A percentile compares a stretch with the other conserved stretches of the same genome.
These are phyloP conservation scores for Listrodromus nycthemerus DNA, from an alignment of 2,888 invertebrate genomes.

Conservation along the genomic window DNA sequence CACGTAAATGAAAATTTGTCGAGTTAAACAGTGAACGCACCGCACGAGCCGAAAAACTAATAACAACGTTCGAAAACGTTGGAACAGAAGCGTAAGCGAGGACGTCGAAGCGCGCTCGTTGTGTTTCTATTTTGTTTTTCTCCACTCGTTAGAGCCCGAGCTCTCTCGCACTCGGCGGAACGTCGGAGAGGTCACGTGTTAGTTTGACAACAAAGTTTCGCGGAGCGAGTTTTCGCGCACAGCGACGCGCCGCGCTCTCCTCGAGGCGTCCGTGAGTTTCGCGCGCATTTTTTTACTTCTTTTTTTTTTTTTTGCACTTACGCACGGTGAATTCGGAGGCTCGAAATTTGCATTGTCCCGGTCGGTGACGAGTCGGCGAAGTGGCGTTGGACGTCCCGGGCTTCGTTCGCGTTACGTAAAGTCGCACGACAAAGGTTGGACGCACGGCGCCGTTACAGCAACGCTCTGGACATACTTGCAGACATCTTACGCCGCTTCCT, in stretches of 20 bases:
- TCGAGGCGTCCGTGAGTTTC: conserved; percentile 61
- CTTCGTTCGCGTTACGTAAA: conserved; percentile 22
- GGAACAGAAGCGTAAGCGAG: neutral
- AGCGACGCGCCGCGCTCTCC: conserved; percentile 73
- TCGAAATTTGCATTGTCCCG: neutral
- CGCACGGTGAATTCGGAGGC: neutral
- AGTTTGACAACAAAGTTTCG: conserved; percentile 81
- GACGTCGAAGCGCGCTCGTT: conserved; percentile 1
- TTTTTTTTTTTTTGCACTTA: neutral
- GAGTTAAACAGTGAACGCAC: neutral
- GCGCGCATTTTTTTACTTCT: conserved; percentile 26
- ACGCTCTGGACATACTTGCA: conserved; percentile 1
- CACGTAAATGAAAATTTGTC: conserved; percentile 11
- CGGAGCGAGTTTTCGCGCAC: conserved; percentile 76
- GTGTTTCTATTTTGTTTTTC: neutral
- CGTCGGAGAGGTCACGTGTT: conserved; percentile 75
- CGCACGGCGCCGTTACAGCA: conserved; percentile 20
- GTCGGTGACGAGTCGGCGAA: neutral
- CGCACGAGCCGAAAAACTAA: neutral
- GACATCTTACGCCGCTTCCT: neutral
- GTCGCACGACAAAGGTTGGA: conserved; percentile 26
- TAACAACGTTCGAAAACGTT: neutral
- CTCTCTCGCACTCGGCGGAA: neutral
- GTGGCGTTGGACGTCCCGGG: neutral
- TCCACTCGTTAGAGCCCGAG: conserved; percentile 16